These are phyloP conservation scores for Cyphomyrmex costatus DNA, from an alignment of 1,140 invertebrate species.

Conservation along the genomic window DNA sequence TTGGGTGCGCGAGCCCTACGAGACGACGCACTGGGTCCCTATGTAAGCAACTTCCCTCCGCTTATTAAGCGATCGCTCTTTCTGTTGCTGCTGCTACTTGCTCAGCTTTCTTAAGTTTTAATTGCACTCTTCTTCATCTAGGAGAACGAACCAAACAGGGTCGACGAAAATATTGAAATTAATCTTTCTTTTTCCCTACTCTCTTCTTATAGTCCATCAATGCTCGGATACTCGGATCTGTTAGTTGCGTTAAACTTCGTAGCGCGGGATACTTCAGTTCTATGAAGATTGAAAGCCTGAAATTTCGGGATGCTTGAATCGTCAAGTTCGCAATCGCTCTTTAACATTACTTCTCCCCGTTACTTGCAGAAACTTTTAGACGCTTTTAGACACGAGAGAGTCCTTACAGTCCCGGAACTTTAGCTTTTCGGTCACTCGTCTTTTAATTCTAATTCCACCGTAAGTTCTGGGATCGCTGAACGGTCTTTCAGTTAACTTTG, in stretches of 20 bases:
- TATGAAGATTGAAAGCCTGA: slow-evolving; percentile 30
- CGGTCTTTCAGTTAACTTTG: slow-evolving; percentile 22
- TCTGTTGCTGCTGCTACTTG: neutral
- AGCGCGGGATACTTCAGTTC: slow-evolving; percentile 16
- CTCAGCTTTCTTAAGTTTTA: slow-evolving; percentile 49
- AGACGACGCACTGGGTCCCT: neutral
- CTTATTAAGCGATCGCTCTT: slow-evolving; percentile 56
- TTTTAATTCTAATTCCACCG: slow-evolving; percentile 56
- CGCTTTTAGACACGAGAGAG: slow-evolving; percentile 41
- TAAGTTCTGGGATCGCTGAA: slow-evolving; percentile 18
- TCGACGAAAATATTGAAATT: slow-evolving; percentile 48
- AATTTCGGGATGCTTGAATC: slow-evolving; percentile 50
- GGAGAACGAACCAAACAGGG: slow-evolving; percentile 47
- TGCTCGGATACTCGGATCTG: neutral
- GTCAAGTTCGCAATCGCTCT: slow-evolving; percentile 24
- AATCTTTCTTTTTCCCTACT: neutral
- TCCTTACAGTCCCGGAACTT: slow-evolving; percentile 27
- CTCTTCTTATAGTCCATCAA: neutral
- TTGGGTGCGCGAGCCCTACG: slow-evolving; percentile 28
- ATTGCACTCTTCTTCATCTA: slow-evolving; percentile 38
- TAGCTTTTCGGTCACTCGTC: slow-evolving; percentile 47
- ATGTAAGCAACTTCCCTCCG: slow-evolving; percentile 6
- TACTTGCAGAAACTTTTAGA: slow-evolving; percentile 45
- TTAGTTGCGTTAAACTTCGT: slow-evolving; percentile 39
- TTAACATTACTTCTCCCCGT: slow-evolving; percentile 47